These are phyloP conservation scores for Drosophila barbarae DNA, from an alignment of 2,888 invertebrate genomes.

Conservation along the genomic window DNA sequence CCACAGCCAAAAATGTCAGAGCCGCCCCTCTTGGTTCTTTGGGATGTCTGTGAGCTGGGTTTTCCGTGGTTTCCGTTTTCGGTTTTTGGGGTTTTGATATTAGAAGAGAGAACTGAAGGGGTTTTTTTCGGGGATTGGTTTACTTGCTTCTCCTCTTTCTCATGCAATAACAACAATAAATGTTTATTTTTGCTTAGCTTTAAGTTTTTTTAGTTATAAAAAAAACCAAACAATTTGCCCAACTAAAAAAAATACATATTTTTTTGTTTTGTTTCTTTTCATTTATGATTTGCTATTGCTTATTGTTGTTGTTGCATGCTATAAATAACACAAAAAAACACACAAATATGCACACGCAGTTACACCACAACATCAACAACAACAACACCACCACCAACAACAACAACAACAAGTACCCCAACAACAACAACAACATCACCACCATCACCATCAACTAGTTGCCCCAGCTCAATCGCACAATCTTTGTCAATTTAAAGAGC, in stretches of 20 bases:
- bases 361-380: slow-evolving; percentile 43
- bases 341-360: slow-evolving; percentile 46
- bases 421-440: slow-evolving; percentile 55
- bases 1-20: slow-evolving; percentile 35
- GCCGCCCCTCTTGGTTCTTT: neutral
- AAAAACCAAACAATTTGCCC: slow-evolving; percentile 6
- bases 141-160: neutral
- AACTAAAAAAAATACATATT: slow-evolving; percentile 10
- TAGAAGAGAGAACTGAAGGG: slow-evolving; percentile 2
- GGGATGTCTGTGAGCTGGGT: slow-evolving; percentile 12
- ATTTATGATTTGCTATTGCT: slow-evolving; percentile 41
- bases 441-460: slow-evolving; percentile 67
- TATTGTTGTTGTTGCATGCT: slow-evolving; percentile 71
- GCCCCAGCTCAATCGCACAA: slow-evolving; percentile 74
- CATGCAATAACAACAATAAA: slow-evolving; percentile 71
- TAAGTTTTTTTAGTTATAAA: slow-evolving; percentile 21
- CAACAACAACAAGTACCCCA: slow-evolving; percentile 57
- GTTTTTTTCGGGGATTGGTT: neutral
- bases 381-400: slow-evolving; percentile 43
- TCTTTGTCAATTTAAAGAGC: slow-evolving; percentile 80
- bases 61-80: slow-evolving; percentile 27
- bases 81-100: slow-evolving; percentile 13
- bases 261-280: slow-evolving; percentile 44
- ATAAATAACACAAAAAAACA: slow-evolving; percentile 47
- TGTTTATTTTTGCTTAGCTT: slow-evolving; percentile 3